A percentile compares a stretch with the other conserved stretches of the same genome.
phyloP scores from a whole-genome alignment of 1,140 invertebrate genomes.

The Batillaria attramentaria region DNA sequence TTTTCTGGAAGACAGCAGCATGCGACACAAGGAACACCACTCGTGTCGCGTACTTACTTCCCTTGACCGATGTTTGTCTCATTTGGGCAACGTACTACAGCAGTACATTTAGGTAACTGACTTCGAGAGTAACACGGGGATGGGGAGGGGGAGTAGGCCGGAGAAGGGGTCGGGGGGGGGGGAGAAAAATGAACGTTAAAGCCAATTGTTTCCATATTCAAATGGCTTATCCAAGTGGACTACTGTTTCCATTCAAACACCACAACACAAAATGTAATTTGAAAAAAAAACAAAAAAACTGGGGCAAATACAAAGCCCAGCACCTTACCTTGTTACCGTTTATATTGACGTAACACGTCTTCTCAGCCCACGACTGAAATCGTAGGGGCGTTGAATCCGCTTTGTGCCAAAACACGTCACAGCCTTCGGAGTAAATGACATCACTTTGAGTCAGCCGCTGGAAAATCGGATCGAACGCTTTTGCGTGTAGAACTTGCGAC shows the following conservation, averaged over 20 bases:
- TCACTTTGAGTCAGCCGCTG: not conserved
- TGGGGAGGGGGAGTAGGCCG: not conserved
- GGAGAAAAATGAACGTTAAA: not conserved
- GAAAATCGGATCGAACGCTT: not conserved
- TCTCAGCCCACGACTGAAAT: not conserved
- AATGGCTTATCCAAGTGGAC: not conserved
- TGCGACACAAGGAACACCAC: too few species aligned
- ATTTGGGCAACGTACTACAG: too few species aligned
- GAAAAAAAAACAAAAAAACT: not conserved
- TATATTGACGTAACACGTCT: not conserved
- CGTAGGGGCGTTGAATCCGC: not conserved
- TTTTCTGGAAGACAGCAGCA: too few species aligned
- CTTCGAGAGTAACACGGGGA: too few species aligned
- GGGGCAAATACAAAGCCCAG: not conserved
- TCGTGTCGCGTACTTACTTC: too few species aligned
- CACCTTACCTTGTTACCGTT: not conserved
- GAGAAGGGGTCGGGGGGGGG: not conserved
- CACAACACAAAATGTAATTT: not conserved
- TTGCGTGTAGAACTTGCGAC: not conserved
- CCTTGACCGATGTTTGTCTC: too few species aligned
- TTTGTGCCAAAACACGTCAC: constrained; percentile 24
- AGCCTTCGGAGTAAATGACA: constrained; percentile 12
- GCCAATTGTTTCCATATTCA: not conserved
- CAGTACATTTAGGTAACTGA: too few species aligned
- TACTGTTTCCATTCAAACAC: too few species aligned